phyloP scores from a whole-genome alignment of 1,140 invertebrate species.

The Leptinotarsa undecemlineata region DNA sequence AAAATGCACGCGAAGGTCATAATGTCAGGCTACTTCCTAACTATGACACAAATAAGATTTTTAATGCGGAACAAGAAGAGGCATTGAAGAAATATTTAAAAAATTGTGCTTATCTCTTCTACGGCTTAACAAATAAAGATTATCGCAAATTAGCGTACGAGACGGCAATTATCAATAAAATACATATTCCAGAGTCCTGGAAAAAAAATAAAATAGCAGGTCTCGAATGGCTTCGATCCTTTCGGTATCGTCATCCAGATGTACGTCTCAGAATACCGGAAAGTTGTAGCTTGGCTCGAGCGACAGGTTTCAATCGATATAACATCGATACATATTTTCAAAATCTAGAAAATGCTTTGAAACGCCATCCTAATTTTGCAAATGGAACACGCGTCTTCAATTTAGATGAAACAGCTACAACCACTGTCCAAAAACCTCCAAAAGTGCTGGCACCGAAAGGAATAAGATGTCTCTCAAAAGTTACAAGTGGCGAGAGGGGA shows the following conservation, averaged over 20 bases:
- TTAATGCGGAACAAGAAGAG: neutral
- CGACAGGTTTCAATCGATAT: conserved; percentile 46
- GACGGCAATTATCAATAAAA: conserved; percentile 3
- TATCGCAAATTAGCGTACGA: conserved; percentile 1
- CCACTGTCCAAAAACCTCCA: too few relatives aligned
- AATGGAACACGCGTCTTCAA: too few relatives aligned
- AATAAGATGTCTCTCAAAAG: too few relatives aligned
- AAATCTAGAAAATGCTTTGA: conserved; percentile 49
- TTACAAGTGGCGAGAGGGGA: too few relatives aligned
- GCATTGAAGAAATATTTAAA: neutral
- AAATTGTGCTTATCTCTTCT: neutral
- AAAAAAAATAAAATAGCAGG: conserved; percentile 22
- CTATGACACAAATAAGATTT: neutral
- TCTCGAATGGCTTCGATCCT: conserved; percentile 29
- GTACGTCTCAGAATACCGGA: conserved; percentile 53
- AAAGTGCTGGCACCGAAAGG: too few relatives aligned
- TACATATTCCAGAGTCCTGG: conserved; percentile 18
- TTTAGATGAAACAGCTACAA: too few relatives aligned
- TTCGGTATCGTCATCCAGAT: conserved; percentile 39
- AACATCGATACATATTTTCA: conserved; percentile 43
- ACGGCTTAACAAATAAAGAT: too few relatives aligned
- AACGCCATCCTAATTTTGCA: conserved; percentile 27
- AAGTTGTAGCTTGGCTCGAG: conserved; percentile 49
- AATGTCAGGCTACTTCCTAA: neutral
- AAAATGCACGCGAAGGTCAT: neutral